Evolutionary conservation across 2,113 vertebrate genomes (phyloP), one percentile per base, ranked within the genome.

Genomic region (Vidua macroura): DNA sequence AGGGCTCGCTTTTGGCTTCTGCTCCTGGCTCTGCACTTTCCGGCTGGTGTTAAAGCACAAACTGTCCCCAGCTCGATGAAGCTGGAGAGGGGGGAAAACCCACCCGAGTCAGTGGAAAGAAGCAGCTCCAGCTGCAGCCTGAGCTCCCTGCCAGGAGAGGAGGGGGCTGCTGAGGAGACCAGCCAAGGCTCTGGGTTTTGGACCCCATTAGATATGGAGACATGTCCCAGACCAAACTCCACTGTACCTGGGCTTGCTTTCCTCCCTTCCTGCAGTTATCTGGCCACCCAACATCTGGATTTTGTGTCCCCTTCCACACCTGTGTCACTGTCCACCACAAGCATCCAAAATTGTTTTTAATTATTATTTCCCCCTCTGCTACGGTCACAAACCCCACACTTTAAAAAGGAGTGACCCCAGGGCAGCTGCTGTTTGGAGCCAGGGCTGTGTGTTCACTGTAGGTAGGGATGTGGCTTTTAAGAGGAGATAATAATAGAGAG

Each of bases 401-500:
- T 94, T 66, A 81, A 85, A 96, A 92, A 92, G 5, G n/a, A 84
- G 94, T 79, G 91, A 88, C 33, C 96, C 63, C 24, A 4, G 60
- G 82, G 84, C 63, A 90, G 60, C 44, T 49, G 90, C 84, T 96
- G 86, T 85, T 96, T 90, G 20, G 35, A 95, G 93, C 52, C 62
- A 30, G 69, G 66, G 82, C 66, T 56, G 27, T 82, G 86, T 90
- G 92, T 95, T 95, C 87, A 74, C 90, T 91, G 25, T n/a, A 95
- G 92, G 88, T 80, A 77, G 82, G 49, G 87, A 90, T 53, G 83
- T 67, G 93, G 82, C 69, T 96, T 95, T 97, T 68, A 87, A 95
- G 70, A 51, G 67, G 80, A 62, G 94, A 85, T 83, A 92, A 96
- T 73, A 96, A 85, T 55, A 87, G 91, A 67, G 33, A 58, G 79